Percentiles rank a stretch among this genome's conserved stretches.
phyloP scores from a whole-genome alignment of 2,797 vertebrate species.

The Rousettus madagascariensis region DNA sequence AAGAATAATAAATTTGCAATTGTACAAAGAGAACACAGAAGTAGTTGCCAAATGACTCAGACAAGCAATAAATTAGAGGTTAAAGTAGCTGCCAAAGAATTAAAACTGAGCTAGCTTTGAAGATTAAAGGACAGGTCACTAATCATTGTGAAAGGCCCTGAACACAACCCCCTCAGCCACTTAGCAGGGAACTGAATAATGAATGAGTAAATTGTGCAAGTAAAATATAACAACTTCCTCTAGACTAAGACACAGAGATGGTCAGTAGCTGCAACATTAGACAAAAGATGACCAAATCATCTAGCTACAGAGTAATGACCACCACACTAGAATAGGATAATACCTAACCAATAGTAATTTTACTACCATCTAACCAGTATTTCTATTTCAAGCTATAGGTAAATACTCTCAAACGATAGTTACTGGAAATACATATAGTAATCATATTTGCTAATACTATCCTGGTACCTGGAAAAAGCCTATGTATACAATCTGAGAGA shows the following conservation, averaged over 20 bases:
- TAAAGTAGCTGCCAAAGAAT: neutral
- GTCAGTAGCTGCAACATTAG: neutral
- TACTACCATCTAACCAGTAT: neutral
- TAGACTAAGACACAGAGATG: neutral
- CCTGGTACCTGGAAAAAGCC: neutral
- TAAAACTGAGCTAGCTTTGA: neutral
- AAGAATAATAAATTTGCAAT: neutral
- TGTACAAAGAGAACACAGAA: conserved; percentile 31
- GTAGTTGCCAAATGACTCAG: conserved; percentile 3
- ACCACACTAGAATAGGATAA: neutral
- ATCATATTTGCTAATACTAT: neutral
- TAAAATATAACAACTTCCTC: conserved; percentile 25
- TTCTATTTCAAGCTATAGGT: neutral
- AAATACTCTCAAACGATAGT: neutral
- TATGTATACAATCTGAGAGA: neutral
- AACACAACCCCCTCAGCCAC: neutral
- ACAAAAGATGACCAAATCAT: neutral
- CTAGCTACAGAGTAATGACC: neutral
- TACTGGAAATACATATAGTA: neutral
- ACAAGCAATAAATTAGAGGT: conserved; percentile 12
- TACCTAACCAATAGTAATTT: neutral
- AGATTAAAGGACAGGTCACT: neutral
- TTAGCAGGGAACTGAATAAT: neutral
- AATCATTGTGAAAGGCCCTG: neutral
- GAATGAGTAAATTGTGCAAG: neutral